Evolutionary conservation across 2,797 vertebrate genomes (phyloP).

Genomic region (Alexandromys oeconomus): DNA sequence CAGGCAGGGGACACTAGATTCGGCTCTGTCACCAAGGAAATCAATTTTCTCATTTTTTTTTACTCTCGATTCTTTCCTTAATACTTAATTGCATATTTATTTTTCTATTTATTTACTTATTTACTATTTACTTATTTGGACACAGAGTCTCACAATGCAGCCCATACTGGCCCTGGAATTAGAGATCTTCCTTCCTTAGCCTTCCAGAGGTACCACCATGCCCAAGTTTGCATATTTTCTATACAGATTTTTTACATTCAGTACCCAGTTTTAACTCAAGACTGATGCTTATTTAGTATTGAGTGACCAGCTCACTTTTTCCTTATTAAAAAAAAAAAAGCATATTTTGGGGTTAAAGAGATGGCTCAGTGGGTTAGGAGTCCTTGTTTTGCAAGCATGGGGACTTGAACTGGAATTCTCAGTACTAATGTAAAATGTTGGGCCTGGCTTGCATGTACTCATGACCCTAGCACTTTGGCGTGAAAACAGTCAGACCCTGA

Average conservation of each 20-base stretch:
- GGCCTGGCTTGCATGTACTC: too few relatives aligned
- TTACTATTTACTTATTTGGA: background rate
- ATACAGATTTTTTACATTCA: slow-evolving; percentile 35
- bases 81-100: background rate
- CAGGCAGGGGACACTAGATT: background rate
- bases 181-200: background rate
- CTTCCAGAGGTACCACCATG: background rate
- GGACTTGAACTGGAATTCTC: too few relatives aligned
- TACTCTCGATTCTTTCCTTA: background rate
- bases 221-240: background rate
- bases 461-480: background rate
- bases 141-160: background rate
- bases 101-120: background rate
- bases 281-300: slow-evolving; percentile 3
- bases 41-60: background rate
- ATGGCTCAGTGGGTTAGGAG: background rate
- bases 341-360: background rate
- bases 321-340: background rate
- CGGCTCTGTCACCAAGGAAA: slow-evolving; percentile 46
- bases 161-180: background rate
- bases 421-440: background rate
- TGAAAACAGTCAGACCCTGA: too few relatives aligned
- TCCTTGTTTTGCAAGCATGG: background rate
- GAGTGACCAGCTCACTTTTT: slow-evolving; percentile 3
- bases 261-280: slow-evolving; percentile 35